Evolutionary conservation across 2,888 invertebrate genomes (phyloP), one percentile per base, ranked within the genome.

Genomic region (Colletes collaris): DNA sequence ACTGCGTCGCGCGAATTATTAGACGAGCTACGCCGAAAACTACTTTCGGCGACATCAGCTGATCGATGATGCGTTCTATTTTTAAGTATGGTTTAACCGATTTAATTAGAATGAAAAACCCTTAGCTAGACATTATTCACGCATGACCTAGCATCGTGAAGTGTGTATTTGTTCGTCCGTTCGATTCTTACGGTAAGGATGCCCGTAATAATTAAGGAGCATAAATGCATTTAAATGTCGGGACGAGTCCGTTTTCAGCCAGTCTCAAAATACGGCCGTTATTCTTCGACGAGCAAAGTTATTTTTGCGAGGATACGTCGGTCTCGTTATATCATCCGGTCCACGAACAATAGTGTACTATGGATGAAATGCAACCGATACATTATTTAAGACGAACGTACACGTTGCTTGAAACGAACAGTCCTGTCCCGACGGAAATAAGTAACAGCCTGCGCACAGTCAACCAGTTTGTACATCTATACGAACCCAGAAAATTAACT

Each of bases 111-210:
- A 82, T 83, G 66, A 70, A 58, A 76, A 78, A 79, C 82, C 65
- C 76, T 79, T 84, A 85, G 84, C 58, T 87, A 81, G 84, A 87
- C 63, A 81, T 75, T 76, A 70, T 76, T 80, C 74, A 78, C 86
- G 90, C 90, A 89, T 89, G 90, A 87, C 59, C 79, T 86, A 88
- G 87, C 89, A 90, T 90, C 85, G 86, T 89, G 87, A 71, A 81
- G 74, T 86, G 82, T 87, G 74, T 87, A 79, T 66, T 82, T 80
- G 75, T 79, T 80, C 80, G 79, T 76, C 71, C 71, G 65, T 67
- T 55, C 37, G n/a, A 68, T 66, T 49, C 53, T 40, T 60, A 58
- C 62, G 65, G 55, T 50, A 69, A 60, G 55, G 44, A 62, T 10
- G 19, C 27, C 4, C 4, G 37, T 35, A 62, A 65, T 40, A 49